Evolutionary conservation across 2,888 invertebrate genomes (phyloP).

Genomic region (Abrostola tripartita): DNA sequence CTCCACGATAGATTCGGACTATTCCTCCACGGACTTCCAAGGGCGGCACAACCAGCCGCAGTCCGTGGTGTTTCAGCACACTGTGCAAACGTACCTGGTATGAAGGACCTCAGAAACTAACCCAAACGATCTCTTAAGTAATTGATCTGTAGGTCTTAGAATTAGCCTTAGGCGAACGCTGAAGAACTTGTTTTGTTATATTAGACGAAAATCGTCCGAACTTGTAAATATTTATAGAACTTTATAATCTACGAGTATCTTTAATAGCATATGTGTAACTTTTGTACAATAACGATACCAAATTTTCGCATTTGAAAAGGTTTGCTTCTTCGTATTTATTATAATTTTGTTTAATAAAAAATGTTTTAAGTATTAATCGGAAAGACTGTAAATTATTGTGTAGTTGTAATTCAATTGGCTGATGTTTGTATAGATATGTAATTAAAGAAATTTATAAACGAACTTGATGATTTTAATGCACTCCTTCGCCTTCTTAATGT

Average conservation of each 20-base stretch:
- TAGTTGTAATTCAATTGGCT: slow-evolving; percentile 84
- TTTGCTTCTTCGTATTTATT: slow-evolving; percentile 86
- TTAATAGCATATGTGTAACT: slow-evolving; percentile 74
- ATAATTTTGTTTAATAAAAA: slow-evolving; percentile 74
- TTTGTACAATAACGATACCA: slow-evolving; percentile 88
- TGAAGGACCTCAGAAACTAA: slow-evolving; percentile 67
- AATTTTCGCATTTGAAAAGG: slow-evolving; percentile 85
- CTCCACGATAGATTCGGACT: slow-evolving; percentile 96
- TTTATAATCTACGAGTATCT: slow-evolving; percentile 69
- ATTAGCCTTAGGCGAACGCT: slow-evolving; percentile 76
- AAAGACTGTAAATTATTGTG: slow-evolving; percentile 88
- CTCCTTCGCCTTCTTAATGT: slow-evolving; percentile 39
- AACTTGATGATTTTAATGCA: slow-evolving; percentile 58
- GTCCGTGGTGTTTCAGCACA: slow-evolving; percentile 84
- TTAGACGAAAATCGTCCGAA: slow-evolving; percentile 75
- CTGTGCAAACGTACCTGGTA: slow-evolving; percentile 86
- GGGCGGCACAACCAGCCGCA: slow-evolving; percentile 81
- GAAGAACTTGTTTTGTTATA: slow-evolving; percentile 73
- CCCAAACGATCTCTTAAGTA: slow-evolving; percentile 78
- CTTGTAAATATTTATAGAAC: slow-evolving; percentile 81
- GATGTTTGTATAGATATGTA: slow-evolving; percentile 86
- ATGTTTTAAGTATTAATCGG: slow-evolving; percentile 85
- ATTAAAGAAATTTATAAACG: slow-evolving; percentile 86
- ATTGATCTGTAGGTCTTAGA: slow-evolving; percentile 74
- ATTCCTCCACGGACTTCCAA: slow-evolving; percentile 90